A percentile compares a stretch with the other conserved stretches of the same genome.
Conservation (phyloP, 2,888 invertebrate genomes). For the Apocheima hispidaria region DNA sequence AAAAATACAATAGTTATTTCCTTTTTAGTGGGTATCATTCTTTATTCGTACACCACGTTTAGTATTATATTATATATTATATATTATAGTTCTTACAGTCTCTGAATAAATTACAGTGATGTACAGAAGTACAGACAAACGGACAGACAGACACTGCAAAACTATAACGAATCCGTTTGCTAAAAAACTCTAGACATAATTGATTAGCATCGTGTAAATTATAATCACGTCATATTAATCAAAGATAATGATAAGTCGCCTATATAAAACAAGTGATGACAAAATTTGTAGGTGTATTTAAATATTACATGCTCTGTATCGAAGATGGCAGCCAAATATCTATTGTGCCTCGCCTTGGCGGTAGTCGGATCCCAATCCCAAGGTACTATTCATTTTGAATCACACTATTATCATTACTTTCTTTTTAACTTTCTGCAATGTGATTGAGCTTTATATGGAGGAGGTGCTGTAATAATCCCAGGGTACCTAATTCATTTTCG, state of each 20-base stretch:
- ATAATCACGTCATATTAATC: background rate
- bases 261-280: conserved; percentile 15
- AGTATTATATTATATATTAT: too few species aligned
- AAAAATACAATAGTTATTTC: too few species aligned
- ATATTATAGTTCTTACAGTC: too few species aligned
- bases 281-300: background rate
- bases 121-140: too few species aligned
- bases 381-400: conserved; percentile 33
- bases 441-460: background rate
- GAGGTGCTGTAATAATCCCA: background rate
- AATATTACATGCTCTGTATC: background rate
- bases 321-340: conserved; percentile 35
- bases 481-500: too few species aligned
- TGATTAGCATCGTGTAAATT: background rate
- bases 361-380: conserved; percentile 35
- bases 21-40: too few species aligned
- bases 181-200: background rate
- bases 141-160: too few species aligned
- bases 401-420: background rate
- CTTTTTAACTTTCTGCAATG: background rate
- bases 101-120: too few species aligned
- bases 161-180: background rate
- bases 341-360: conserved; percentile 26
- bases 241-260: conserved; percentile 9
- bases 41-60: too few species aligned